Conservation (phyloP, 2,888 invertebrate species). For the Petrolisthes cinctipes region DNA sequence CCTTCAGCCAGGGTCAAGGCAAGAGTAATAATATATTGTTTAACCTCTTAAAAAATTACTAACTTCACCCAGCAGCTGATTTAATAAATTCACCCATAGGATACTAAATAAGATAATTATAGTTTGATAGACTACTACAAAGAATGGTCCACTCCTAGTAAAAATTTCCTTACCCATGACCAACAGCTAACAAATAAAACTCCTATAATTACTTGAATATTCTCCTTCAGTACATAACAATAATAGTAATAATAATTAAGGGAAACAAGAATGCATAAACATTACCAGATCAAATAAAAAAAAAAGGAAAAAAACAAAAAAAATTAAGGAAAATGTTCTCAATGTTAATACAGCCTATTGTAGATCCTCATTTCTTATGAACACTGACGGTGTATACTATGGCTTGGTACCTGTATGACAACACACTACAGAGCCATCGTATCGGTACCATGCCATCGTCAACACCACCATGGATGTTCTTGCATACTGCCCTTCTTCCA, state of each 20-base stretch:
- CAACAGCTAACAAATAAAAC: constrained; percentile 44
- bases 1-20: constrained; percentile 60
- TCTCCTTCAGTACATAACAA: constrained; percentile 23
- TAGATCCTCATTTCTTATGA: no score
- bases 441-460: no score
- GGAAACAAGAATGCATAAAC: constrained; percentile 14
- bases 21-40: constrained; percentile 52
- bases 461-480: no score
- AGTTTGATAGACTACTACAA: constrained; percentile 18
- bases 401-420: no score
- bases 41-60: constrained; percentile 29
- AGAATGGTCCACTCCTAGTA: constrained; percentile 5
- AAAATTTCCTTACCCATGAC: constrained; percentile 37
- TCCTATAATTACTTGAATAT: constrained; percentile 34
- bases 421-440: no score
- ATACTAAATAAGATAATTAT: constrained; percentile 19
- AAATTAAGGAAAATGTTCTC: no score
- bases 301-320: no score
- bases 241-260: constrained; percentile 22
- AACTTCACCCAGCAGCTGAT: constrained; percentile 16
- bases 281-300: neutral
- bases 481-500: no score
- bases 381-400: no score
- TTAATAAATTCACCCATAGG: constrained; percentile 4
- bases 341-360: no score